A percentile compares a stretch with the other conserved stretches of the same genome.
Evolutionary conservation across 2,888 invertebrate species (phyloP).

Genomic region (Siphlonurus alternatus): DNA sequence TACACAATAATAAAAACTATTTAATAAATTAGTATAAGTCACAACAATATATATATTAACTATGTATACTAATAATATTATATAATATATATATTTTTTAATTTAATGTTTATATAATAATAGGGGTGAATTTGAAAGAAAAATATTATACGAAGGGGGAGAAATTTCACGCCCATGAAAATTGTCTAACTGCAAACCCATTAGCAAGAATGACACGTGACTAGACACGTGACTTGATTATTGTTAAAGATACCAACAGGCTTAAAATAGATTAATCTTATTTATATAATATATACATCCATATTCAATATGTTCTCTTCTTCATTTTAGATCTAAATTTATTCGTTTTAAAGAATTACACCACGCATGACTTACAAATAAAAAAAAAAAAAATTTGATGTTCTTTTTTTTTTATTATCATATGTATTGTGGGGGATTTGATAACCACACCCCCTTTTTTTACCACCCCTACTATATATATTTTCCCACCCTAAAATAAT

Average conservation of each 20-base stretch:
- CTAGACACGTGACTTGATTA: not conserved
- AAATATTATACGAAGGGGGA: not conserved
- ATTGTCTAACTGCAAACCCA: no score
- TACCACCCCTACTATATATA: no score
- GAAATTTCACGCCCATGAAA: not conserved
- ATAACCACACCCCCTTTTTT: not conserved
- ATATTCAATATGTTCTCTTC: no score
- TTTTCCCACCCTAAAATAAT: not conserved
- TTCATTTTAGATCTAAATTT: not conserved
- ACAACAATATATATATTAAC: not conserved
- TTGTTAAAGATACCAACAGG: not conserved
- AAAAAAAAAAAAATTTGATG: no score
- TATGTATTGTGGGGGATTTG: not conserved
- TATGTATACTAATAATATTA: not conserved
- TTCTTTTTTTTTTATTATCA: not conserved
- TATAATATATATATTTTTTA: not conserved
- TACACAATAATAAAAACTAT: not conserved
- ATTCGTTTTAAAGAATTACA: no score
- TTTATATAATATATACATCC: no score
- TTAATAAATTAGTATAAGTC: not conserved
- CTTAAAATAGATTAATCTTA: no score
- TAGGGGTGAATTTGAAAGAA: not conserved
- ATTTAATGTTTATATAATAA: not conserved
- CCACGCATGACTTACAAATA: not conserved
- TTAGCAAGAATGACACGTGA: not conserved